Percentiles rank a stretch among this genome's conserved stretches.
phyloP scores from a whole-genome alignment of 2,888 invertebrate species.

The Dynastes grantii region DNA sequence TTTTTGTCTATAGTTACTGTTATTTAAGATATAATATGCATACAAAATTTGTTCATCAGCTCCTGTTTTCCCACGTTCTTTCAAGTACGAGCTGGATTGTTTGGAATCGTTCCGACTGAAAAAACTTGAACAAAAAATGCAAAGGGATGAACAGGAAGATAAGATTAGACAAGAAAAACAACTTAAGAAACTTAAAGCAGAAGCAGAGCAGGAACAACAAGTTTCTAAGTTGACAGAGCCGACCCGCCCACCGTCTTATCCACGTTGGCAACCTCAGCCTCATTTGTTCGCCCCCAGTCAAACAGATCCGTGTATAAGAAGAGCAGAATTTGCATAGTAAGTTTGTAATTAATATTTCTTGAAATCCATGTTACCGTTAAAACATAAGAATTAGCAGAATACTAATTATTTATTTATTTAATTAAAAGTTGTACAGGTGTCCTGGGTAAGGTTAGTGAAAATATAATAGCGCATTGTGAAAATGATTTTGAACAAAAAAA shows the following conservation, averaged over 20 bases:
- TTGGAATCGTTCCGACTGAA: constrained; percentile 69
- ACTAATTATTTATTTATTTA: too few relatives aligned
- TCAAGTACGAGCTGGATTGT: constrained; percentile 75
- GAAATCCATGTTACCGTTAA: too few relatives aligned
- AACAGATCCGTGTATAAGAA: constrained; percentile 64
- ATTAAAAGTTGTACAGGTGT: too few relatives aligned
- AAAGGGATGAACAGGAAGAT: constrained; percentile 60
- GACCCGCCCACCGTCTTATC: constrained; percentile 60
- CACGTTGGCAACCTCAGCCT: constrained; percentile 73
- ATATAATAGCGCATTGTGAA: too few relatives aligned
- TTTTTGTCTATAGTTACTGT: too few relatives aligned
- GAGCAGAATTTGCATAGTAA: constrained; percentile 65
- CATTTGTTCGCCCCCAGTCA: constrained; percentile 67
- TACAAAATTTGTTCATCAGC: constrained; percentile 59
- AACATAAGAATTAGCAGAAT: too few relatives aligned
- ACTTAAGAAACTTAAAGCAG: constrained; percentile 50
- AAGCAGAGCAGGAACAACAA: constrained; percentile 7
- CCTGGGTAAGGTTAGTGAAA: too few relatives aligned
- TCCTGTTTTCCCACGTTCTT: constrained; percentile 73
- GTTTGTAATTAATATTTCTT: constrained; percentile 41
- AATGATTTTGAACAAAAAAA: too few relatives aligned
- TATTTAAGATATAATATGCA: too few relatives aligned
- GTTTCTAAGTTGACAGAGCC: constrained; percentile 47
- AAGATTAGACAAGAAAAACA: constrained; percentile 49
- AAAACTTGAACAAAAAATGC: constrained; percentile 65